phyloP scores from a whole-genome alignment of 1,140 invertebrate species.

The Lordiphosa mommai region DNA sequence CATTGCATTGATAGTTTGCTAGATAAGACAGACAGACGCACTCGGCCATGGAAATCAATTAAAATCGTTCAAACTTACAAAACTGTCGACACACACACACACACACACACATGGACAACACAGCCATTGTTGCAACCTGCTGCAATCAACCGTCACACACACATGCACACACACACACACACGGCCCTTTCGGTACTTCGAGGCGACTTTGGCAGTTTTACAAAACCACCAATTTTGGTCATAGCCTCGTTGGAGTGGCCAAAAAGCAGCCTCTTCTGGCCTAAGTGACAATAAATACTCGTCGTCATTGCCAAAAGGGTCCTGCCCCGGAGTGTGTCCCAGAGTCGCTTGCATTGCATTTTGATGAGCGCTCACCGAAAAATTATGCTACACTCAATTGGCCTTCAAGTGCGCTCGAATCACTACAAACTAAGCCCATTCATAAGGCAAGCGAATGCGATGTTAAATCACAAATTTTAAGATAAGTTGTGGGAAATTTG shows the following conservation, averaged over 20 bases:
- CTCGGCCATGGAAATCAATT: conserved; percentile 78
- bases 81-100: conserved; percentile 27
- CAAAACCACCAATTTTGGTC: conserved; percentile 73
- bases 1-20: conserved; percentile 41
- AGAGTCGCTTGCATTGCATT: conserved; percentile 32
- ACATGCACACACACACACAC: conserved; percentile 1
- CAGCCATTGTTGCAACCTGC: conserved; percentile 40
- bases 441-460: no score
- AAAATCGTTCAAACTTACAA: conserved; percentile 65
- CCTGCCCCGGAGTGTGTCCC: conserved; percentile 30
- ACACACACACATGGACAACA: conserved; percentile 7
- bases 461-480: no score
- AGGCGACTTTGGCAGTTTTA: conserved; percentile 53
- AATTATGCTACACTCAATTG: no score
- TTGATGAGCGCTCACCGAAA: conserved; percentile 22
- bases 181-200: conserved; percentile 18
- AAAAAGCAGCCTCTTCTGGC: background rate
- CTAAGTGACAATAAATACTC: conserved; percentile 50
- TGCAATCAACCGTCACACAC: conserved; percentile 65
- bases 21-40: conserved; percentile 61
- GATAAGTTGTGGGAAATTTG: no score
- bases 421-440: no score
- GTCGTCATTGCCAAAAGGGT: conserved; percentile 40
- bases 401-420: no score
- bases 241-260: conserved; percentile 13